Evolutionary conservation across 2,888 invertebrate species (phyloP).

Genomic region (Phengaris alcon): DNA sequence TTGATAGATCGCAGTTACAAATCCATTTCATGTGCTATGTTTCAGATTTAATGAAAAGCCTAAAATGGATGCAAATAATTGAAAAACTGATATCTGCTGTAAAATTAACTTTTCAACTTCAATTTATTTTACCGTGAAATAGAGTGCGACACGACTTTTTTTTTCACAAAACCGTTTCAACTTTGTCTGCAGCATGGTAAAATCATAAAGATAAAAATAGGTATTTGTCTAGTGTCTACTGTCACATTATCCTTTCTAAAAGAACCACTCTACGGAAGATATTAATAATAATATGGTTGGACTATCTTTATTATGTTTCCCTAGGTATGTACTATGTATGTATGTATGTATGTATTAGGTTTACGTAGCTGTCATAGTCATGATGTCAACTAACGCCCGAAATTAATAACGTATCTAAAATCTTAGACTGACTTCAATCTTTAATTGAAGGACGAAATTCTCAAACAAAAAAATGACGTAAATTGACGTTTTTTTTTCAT

Average conservation of each 20-base stretch:
- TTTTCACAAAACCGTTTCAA: constrained; percentile 18
- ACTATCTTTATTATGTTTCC: too few species aligned
- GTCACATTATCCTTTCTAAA: not conserved
- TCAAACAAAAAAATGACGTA: too few species aligned
- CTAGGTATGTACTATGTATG: too few species aligned
- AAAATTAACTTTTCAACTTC: constrained; percentile 26
- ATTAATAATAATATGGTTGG: too few species aligned
- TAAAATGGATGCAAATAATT: constrained; percentile 20
- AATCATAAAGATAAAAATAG: constrained; percentile 13
- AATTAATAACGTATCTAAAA: too few species aligned
- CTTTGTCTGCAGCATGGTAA: constrained; percentile 8
- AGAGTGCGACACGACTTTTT: constrained; percentile 13
- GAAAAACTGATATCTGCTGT: constrained; percentile 20
- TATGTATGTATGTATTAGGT: too few species aligned
- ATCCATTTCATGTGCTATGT: constrained; percentile 1
- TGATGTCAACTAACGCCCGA: too few species aligned
- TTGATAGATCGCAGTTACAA: not conserved
- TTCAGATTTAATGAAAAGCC: constrained; percentile 10
- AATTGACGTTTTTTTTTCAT: too few species aligned
- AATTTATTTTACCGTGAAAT: constrained; percentile 18
- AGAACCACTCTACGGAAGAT: too few species aligned
- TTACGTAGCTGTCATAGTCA: too few species aligned
- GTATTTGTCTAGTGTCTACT: not conserved
- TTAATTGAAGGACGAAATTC: too few species aligned
- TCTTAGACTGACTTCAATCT: too few species aligned